These are phyloP conservation scores for Sinella curviseta DNA, from an alignment of 1,140 invertebrate genomes.

Conservation along the genomic window DNA sequence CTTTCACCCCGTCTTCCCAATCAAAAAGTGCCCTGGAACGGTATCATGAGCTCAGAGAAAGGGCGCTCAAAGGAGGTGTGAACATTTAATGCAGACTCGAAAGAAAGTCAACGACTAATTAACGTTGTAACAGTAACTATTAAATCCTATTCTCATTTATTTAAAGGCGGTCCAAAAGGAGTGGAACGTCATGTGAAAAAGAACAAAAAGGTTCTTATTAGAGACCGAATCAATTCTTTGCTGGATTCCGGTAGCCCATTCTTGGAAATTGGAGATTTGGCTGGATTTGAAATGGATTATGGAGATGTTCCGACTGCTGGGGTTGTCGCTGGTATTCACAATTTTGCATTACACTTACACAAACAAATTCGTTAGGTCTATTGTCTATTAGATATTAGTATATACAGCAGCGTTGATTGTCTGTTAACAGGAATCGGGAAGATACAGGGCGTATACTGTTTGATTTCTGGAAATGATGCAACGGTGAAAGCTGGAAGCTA, in stretches of 20 bases:
- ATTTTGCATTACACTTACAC: not conserved
- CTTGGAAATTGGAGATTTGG: slow-evolving; percentile 66
- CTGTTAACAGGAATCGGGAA: slow-evolving; percentile 62
- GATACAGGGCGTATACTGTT: slow-evolving; percentile 59
- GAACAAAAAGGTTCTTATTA: slow-evolving; percentile 63
- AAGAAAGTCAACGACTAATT: not conserved
- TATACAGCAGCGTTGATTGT: slow-evolving; percentile 14
- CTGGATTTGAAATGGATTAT: slow-evolving; percentile 63
- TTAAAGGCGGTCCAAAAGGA: slow-evolving; percentile 57
- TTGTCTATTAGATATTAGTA: not conserved
- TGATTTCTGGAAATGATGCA: slow-evolving; percentile 69
- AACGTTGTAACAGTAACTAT: too few relatives aligned
- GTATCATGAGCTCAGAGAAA: not conserved
- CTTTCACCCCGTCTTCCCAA: not conserved
- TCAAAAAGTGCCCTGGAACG: not conserved
- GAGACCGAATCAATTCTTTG: slow-evolving; percentile 63
- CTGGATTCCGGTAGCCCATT: slow-evolving; percentile 65
- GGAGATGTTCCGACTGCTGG: slow-evolving; percentile 67
- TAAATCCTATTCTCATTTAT: too few relatives aligned
- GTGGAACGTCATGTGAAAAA: slow-evolving; percentile 57
- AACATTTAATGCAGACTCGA: not conserved
- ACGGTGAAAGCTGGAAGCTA: slow-evolving; percentile 70
- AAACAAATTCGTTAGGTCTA: not conserved
- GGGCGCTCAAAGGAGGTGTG: not conserved
- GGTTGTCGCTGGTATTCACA: slow-evolving; percentile 49